Conservation (phyloP, 2,888 invertebrate species). For the Electrophaes corylata region DNA sequence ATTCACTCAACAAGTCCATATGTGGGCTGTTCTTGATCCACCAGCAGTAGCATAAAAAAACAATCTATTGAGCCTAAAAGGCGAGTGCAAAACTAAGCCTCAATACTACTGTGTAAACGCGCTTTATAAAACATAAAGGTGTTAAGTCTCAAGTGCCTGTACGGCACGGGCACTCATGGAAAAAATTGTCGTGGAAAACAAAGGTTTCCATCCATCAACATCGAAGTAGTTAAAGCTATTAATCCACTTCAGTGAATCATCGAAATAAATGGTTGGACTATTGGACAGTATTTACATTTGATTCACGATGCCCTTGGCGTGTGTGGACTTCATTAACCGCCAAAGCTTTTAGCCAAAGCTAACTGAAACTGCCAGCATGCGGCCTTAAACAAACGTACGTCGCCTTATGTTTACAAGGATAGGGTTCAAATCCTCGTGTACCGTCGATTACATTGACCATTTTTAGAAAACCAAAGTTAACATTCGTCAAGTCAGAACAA, state of each 20-base stretch:
- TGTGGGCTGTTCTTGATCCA: too few species aligned
- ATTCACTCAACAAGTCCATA: too few species aligned
- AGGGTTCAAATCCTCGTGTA: background rate
- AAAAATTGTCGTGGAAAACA: too few species aligned
- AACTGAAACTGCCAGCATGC: background rate
- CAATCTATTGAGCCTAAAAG: too few species aligned
- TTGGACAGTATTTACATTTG: conserved; percentile 6
- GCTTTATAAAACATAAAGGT: too few species aligned
- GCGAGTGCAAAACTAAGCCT: too few species aligned
- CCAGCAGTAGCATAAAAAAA: too few species aligned
- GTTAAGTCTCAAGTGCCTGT: too few species aligned
- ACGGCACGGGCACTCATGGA: too few species aligned
- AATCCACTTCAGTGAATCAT: background rate
- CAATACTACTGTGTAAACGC: too few species aligned
- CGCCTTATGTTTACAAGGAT: background rate
- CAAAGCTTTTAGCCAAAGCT: conserved; percentile 15
- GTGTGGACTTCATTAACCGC: conserved; percentile 15
- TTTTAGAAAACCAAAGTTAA: background rate
- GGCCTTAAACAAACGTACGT: background rate
- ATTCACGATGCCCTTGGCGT: conserved; percentile 20
- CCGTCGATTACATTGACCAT: background rate
- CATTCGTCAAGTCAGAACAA: conserved; percentile 22
- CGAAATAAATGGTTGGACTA: background rate
- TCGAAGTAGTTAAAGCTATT: background rate
- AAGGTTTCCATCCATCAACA: background rate